Evolutionary conservation across 2,797 vertebrate species (phyloP), one percentile per base, ranked within the genome.

Genomic region (Thaleichthys pacificus): DNA sequence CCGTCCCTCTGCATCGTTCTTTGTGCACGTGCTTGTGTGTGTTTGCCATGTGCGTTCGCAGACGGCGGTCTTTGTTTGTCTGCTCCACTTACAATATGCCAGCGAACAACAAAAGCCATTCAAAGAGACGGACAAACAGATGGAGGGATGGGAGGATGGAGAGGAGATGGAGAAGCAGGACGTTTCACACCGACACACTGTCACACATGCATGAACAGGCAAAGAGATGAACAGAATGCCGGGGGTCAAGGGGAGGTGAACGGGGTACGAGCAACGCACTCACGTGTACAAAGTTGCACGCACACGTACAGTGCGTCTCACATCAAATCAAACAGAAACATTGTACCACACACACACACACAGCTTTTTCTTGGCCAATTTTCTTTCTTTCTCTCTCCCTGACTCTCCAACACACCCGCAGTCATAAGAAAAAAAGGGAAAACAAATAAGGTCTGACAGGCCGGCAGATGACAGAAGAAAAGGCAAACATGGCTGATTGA

Each of bases 111-210:
- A 21, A 56, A 21, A 79, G 72, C 22, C 35, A 32, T 54, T 78
- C 62, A 24, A 73, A 70, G 64, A 71, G 78, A 83, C 21, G 0
- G 71, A 78, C 74, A 58, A 78, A 83, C 83, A 88, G 86, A 89
- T 84, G 79, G 82, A 70, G 62, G 67, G 60, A 62, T 42, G 17
- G 32, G 17, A 56, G 35, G 80, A 58, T 42, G 64, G 62, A 60
- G 56, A 78, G 73, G 65, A 66, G 67, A 64, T 74, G 72, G 62
- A 80, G 63, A 80, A 35, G n/a, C 26, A 14, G 19, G 38, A 72
- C 22, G 77, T 71, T 69, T 80, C 57, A 9, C 70, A 54, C 57
- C 58, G 68, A 70, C 74, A 61, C 72, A 72, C 54, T 64, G n/a
- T 24, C 56, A 58, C 30, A 49, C 21, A 38, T 22, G 32, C 17